Conservation (phyloP, 2,113 vertebrate genomes). For the Blennius ocellaris region DNA sequence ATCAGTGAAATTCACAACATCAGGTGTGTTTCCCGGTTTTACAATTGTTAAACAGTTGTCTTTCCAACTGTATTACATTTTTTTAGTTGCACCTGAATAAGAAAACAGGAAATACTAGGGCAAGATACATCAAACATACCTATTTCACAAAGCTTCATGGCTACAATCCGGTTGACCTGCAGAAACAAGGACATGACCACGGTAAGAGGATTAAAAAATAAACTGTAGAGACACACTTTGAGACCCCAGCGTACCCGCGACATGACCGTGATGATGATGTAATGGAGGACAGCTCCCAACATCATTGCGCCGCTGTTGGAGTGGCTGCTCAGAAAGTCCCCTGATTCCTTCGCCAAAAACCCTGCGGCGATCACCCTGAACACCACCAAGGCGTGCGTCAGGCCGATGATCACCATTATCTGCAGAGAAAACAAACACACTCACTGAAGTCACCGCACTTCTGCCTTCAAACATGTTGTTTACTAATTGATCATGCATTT, state of each 20-base stretch:
- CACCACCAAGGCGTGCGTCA: slow-evolving; percentile 89
- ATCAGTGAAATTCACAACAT: no score
- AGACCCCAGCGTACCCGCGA: slow-evolving; percentile 74
- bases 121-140: slow-evolving; percentile 76
- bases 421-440: slow-evolving; percentile 71
- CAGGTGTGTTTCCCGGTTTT: no score
- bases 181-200: slow-evolving; percentile 19
- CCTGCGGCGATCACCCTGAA: slow-evolving; percentile 86
- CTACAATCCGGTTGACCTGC: slow-evolving; percentile 89
- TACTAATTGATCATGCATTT: no score
- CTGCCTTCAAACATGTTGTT: background rate
- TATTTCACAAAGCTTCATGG: slow-evolving; percentile 87
- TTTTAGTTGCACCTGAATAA: no score
- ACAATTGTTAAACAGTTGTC: no score
- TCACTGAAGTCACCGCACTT: background rate
- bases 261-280: slow-evolving; percentile 91
- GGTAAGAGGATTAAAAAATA: background rate
- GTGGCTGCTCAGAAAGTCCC: slow-evolving; percentile 75
- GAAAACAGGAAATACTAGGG: no score
- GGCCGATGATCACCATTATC: slow-evolving; percentile 89
- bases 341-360: slow-evolving; percentile 70
- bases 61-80: no score
- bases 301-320: slow-evolving; percentile 84
- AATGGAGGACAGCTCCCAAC: slow-evolving; percentile 90
- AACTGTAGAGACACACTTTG: background rate